A percentile compares a stretch with the other conserved stretches of the same genome.
Evolutionary conservation across 2,797 vertebrate genomes (phyloP).

Genomic region (Steatocranus sp.): DNA sequence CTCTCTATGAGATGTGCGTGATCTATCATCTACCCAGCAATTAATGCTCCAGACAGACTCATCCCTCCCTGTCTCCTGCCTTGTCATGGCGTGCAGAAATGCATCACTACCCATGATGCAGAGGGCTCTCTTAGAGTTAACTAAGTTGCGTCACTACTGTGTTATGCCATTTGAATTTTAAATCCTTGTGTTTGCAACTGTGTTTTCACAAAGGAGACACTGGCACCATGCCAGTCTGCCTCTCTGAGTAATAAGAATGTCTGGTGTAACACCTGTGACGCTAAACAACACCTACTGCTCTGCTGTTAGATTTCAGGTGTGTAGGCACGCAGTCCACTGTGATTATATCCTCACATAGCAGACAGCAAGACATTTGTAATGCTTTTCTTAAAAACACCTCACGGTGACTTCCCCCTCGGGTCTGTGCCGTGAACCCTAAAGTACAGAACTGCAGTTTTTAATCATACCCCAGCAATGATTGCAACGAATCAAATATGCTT

Average conservation of each 20-base stretch:
- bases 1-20: background rate
- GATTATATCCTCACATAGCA: conserved; percentile 26
- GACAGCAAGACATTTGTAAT: background rate
- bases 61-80: background rate
- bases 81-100: background rate
- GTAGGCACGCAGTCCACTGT: background rate
- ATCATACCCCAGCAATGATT: background rate
- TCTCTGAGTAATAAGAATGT: conserved; percentile 30
- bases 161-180: background rate
- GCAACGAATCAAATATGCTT: background rate
- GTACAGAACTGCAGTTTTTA: background rate
- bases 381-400: background rate
- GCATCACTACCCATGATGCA: background rate
- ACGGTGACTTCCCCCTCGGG: background rate
- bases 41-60: background rate
- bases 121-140: background rate
- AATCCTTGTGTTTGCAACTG: background rate
- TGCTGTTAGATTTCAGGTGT: background rate
- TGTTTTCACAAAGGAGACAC: background rate
- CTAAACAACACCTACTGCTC: background rate
- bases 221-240: conserved; percentile 29
- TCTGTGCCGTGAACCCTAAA: background rate
- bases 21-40: background rate
- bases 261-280: conserved; percentile 33
- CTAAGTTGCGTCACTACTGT: background rate